phyloP scores from a whole-genome alignment of 23 tunicate genomes.

The Halocynthia aurantium region DNA sequence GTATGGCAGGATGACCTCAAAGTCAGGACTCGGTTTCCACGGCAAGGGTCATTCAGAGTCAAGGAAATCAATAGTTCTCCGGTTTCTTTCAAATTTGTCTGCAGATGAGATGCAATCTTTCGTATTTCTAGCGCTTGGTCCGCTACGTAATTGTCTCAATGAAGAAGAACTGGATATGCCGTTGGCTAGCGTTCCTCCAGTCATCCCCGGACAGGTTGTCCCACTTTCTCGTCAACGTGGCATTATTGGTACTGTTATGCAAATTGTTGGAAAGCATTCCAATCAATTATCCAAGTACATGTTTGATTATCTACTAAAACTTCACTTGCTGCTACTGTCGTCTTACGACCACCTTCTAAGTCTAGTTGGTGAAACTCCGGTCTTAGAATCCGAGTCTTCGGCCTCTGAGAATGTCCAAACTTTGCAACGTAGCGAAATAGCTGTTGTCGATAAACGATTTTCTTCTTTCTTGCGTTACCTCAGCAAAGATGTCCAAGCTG shows the following conservation, averaged over 20 bases:
- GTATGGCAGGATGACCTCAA: slow-evolving; percentile 64
- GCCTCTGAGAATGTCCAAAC: too few species aligned
- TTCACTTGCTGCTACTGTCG: background rate
- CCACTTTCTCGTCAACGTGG: slow-evolving; percentile 63
- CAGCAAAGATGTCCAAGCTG: background rate
- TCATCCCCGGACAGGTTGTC: slow-evolving; percentile 9
- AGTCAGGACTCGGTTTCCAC: slow-evolving; percentile 26
- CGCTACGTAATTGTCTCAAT: background rate
- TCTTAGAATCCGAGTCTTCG: too few species aligned
- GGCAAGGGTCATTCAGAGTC: slow-evolving; percentile 27
- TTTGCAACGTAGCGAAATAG: too few species aligned
- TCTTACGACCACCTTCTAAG: background rate
- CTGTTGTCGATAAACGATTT: background rate
- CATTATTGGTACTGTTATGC: slow-evolving; percentile 35
- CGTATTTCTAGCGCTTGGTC: slow-evolving; percentile 1
- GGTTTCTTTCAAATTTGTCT: slow-evolving; percentile 39
- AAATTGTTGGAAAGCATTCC: slow-evolving; percentile 34
- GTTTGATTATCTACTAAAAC: slow-evolving; percentile 1
- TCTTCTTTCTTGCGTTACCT: background rate
- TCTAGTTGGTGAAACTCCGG: too few species aligned
- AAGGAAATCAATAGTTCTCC: slow-evolving; percentile 32
- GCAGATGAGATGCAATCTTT: slow-evolving; percentile 27
- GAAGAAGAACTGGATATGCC: background rate
- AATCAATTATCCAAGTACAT: slow-evolving; percentile 5
- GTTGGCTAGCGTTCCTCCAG: background rate